These are phyloP conservation scores for Venusia cambrica DNA, from an alignment of 2,888 invertebrate genomes.

Conservation along the genomic window DNA sequence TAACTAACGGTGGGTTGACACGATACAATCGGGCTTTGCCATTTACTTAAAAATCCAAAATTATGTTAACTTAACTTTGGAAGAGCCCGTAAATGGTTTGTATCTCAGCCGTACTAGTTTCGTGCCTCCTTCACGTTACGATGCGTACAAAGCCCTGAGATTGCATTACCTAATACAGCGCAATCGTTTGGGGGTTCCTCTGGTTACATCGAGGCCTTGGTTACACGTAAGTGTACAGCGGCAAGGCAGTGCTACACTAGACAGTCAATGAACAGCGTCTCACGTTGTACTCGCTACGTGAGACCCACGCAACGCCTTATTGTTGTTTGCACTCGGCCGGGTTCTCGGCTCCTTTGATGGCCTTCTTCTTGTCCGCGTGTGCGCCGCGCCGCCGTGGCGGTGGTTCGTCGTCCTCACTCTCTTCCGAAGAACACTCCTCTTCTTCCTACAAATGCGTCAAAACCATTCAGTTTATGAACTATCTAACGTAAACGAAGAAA, in stretches of 20 bases:
- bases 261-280: too few relatives aligned
- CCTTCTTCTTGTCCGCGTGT: conserved; percentile 50
- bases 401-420: conserved; percentile 80
- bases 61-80: too few relatives aligned
- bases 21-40: conserved; percentile 8
- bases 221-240: too few relatives aligned
- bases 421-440: conserved; percentile 80
- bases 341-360: conserved; percentile 51
- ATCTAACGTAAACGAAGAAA: conserved; percentile 23
- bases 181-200: conserved; percentile 16
- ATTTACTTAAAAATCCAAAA: too few relatives aligned
- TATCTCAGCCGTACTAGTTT: background rate
- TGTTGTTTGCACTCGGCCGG: conserved; percentile 88
- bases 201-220: too few relatives aligned
- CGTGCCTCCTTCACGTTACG: conserved; percentile 11
- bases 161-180: conserved; percentile 18
- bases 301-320: conserved; percentile 54
- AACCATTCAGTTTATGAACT: conserved; percentile 16
- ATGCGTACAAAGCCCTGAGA: conserved; percentile 26
- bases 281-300: too few relatives aligned
- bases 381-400: conserved; percentile 61
- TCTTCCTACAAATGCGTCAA: conserved; percentile 55
- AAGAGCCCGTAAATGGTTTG: too few relatives aligned
- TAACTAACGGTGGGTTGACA: conserved; percentile 20
- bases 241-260: too few relatives aligned